These are phyloP conservation scores for Drosophila pruinosa DNA, from an alignment of 1,140 invertebrate genomes.

Conservation along the genomic window DNA sequence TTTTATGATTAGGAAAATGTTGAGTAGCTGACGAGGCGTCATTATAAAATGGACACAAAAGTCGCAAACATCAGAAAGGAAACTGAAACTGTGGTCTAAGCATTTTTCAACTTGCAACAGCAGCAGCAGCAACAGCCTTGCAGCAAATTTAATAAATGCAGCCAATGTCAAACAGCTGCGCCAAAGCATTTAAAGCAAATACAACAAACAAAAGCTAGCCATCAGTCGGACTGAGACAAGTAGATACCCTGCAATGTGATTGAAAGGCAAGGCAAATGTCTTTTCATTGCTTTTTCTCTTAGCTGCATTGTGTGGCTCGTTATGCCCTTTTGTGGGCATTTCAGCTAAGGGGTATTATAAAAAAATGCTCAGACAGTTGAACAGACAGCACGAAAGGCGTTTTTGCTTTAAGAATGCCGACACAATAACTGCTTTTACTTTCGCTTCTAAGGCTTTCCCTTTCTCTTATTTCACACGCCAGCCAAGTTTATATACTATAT, in stretches of 20 bases:
- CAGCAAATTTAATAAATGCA: conserved; percentile 34
- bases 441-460: conserved; percentile 29
- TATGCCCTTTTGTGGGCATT: neutral
- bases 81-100: conserved; percentile 21
- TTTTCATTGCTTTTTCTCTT: too few species aligned
- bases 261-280: neutral
- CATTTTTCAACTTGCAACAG: neutral
- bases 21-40: conserved; percentile 53
- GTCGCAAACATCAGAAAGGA: neutral
- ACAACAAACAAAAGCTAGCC: neutral
- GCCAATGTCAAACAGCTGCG: conserved; percentile 28
- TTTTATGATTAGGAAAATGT: conserved; percentile 35
- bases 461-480: conserved; percentile 22
- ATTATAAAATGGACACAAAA: conserved; percentile 29
- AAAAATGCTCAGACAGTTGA: conserved; percentile 7
- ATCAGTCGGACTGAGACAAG: neutral
- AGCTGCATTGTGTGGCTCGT: neutral
- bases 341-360: conserved; percentile 12
- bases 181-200: conserved; percentile 20
- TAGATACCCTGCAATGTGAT: conserved; percentile 5
- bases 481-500: too few species aligned
- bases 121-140: conserved; percentile 26
- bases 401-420: conserved; percentile 20
- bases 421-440: conserved; percentile 36
- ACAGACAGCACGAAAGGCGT: conserved; percentile 4